phyloP scores from a whole-genome alignment of 2,113 vertebrate species.

The Rhagologus leucostigma region DNA sequence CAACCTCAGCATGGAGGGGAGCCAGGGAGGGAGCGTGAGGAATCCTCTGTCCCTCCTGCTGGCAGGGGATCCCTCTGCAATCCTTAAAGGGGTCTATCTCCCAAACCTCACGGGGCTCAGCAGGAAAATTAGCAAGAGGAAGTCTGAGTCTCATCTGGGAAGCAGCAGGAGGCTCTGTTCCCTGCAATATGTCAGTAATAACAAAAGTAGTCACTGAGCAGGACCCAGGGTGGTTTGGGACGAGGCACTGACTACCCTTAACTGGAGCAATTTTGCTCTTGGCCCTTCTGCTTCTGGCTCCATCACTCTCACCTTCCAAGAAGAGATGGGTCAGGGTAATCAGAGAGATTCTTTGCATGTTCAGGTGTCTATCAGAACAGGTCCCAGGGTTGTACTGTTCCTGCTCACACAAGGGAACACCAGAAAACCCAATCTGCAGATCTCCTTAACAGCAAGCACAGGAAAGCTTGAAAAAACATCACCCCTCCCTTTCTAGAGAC shows the following conservation, averaged over 20 bases:
- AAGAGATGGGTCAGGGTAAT: not conserved
- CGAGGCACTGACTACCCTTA: not conserved
- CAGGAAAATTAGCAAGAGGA: not conserved
- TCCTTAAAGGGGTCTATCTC: not conserved
- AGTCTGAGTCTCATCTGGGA: not conserved
- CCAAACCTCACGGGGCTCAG: not conserved
- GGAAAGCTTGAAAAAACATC: not conserved
- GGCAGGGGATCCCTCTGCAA: not conserved
- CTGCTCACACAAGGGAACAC: not conserved
- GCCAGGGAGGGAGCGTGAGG: not conserved
- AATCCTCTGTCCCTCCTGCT: not conserved
- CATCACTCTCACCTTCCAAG: not conserved
- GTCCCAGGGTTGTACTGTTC: not conserved
- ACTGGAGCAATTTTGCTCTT: not conserved
- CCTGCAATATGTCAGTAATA: not conserved
- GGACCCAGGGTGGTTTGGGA: not conserved
- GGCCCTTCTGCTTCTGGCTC: not conserved
- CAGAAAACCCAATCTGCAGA: not conserved
- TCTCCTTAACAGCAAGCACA: not conserved
- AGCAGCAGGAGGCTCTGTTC: not conserved
- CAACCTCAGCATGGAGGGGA: not conserved
- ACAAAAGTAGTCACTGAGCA: not conserved
- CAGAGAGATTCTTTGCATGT: not conserved
- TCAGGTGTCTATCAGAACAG: not conserved
- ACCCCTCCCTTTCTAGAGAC: not conserved